phyloP scores from a whole-genome alignment of 2,888 invertebrate genomes.

The Ormyrus nitidulus region DNA sequence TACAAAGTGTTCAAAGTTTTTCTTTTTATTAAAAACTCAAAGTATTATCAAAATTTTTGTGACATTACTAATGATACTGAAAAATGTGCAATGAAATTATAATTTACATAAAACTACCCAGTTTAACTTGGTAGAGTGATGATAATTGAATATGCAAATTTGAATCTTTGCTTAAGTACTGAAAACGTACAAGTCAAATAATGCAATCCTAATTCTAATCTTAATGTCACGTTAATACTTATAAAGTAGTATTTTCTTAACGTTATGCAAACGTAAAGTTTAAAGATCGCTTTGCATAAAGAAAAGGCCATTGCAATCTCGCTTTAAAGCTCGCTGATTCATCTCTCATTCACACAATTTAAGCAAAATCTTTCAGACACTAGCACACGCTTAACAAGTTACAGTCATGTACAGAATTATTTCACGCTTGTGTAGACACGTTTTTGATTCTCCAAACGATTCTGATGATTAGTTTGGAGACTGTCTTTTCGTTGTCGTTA shows the following conservation, averaged over 20 bases:
- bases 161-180: too few relatives aligned
- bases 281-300: neutral
- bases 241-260: neutral
- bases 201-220: neutral
- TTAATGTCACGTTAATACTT: conserved; percentile 21
- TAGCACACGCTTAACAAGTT: too few relatives aligned
- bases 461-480: neutral
- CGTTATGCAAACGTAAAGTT: neutral
- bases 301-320: too few relatives aligned
- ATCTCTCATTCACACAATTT: neutral
- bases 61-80: neutral
- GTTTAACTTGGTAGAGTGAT: neutral
- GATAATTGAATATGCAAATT: neutral
- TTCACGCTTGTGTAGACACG: neutral
- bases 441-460: conserved; percentile 27
- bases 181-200: neutral
- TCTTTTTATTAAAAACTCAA: too few relatives aligned
- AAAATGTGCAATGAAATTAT: neutral
- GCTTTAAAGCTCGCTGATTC: too few relatives aligned
- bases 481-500: neutral
- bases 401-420: neutral
- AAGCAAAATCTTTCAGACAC: neutral
- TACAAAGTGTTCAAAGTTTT: neutral
- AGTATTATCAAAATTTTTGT: neutral
- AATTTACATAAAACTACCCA: neutral